Evolutionary conservation across 2,797 vertebrate species (phyloP).

Genomic region (Cephalopachus bancanus): DNA sequence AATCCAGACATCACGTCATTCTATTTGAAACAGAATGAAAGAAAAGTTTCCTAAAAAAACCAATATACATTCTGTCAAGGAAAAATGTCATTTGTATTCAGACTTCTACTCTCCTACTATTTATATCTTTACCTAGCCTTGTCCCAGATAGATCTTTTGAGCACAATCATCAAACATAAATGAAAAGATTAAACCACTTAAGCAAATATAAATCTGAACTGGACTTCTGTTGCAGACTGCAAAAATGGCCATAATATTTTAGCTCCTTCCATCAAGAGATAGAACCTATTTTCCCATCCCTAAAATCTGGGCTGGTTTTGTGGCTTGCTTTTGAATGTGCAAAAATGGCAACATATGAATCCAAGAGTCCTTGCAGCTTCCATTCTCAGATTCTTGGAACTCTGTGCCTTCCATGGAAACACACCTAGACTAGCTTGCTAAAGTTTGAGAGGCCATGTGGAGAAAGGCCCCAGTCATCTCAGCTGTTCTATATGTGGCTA

Average conservation of each 20-base stretch:
- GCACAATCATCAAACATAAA: background rate
- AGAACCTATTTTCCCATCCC: background rate
- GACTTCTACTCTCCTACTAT: background rate
- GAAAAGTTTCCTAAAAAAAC: constrained; percentile 14
- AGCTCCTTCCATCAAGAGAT: background rate
- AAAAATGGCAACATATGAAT: background rate
- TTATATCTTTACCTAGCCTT: constrained; percentile 10
- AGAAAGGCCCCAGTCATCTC: background rate
- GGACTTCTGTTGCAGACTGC: background rate
- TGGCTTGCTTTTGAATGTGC: background rate
- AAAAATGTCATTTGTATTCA: background rate
- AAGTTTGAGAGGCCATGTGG: background rate
- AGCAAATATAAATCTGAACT: constrained; percentile 18
- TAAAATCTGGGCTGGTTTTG: background rate
- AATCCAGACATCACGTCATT: background rate
- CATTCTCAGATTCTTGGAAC: background rate
- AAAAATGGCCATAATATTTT: background rate
- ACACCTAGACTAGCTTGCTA: background rate
- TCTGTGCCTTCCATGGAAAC: background rate
- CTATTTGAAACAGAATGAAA: constrained; percentile 49
- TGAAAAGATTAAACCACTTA: constrained; percentile 36
- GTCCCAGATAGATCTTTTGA: constrained; percentile 8
- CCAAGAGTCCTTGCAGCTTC: background rate
- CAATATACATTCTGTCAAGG: background rate
- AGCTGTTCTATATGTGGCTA: background rate